Percentiles rank a stretch among this genome's conserved stretches.
Conservation (phyloP, 2,113 vertebrate species). For the Panthera uncia region DNA sequence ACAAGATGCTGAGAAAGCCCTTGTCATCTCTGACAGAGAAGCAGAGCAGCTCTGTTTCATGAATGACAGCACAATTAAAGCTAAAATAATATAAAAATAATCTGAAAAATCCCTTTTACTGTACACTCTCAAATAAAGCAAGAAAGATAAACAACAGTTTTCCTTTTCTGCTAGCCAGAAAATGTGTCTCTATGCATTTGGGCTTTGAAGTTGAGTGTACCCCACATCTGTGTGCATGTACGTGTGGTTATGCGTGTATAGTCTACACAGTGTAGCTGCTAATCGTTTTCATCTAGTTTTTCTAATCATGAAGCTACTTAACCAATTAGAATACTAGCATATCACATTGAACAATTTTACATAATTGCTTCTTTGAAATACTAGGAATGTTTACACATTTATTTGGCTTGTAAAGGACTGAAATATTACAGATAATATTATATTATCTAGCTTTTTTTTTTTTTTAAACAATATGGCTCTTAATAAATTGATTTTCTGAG, state of each 20-base stretch:
- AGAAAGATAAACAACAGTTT: constrained; percentile 81
- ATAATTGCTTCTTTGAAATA: constrained; percentile 87
- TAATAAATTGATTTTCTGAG: constrained; percentile 84
- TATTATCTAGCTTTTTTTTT: constrained; percentile 82
- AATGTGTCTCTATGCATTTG: constrained; percentile 83
- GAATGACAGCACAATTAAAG: constrained; percentile 88
- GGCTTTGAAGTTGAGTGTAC: constrained; percentile 75
- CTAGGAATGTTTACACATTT: constrained; percentile 87
- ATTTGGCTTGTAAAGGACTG: constrained; percentile 90
- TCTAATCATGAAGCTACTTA: constrained; percentile 87
- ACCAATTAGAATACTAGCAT: constrained; percentile 87
- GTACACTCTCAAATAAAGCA: constrained; percentile 86
- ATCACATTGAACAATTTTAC: constrained; percentile 89
- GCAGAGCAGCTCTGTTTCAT: constrained; percentile 84
- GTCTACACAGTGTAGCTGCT: constrained; percentile 82
- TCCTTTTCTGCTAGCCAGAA: constrained; percentile 85
- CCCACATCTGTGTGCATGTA: constrained; percentile 75
- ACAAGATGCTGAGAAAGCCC: constrained; percentile 83
- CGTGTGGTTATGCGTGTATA: constrained; percentile 73
- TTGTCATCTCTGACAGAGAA: constrained; percentile 86
- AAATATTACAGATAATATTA: constrained; percentile 86
- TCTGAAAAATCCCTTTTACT: constrained; percentile 81
- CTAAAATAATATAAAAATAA: constrained; percentile 85
- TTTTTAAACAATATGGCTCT: constrained; percentile 89
- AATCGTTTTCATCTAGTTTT: constrained; percentile 84